Conservation (phyloP, 2,797 vertebrate species). For the Microctenopoma lineatum region DNA sequence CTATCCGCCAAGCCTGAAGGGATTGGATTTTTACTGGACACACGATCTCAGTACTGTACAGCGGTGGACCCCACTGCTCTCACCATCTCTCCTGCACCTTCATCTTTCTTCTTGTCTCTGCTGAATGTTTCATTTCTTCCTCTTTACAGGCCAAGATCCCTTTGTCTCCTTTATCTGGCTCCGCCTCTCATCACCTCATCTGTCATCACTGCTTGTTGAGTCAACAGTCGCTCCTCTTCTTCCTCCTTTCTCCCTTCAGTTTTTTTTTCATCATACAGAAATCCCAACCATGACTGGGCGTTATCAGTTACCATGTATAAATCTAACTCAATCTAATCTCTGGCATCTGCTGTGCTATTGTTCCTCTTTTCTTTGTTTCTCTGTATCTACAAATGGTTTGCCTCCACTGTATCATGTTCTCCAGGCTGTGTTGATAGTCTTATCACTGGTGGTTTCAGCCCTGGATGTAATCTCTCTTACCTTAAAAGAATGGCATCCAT, state of each 20-base stretch:
- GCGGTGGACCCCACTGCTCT: conserved; percentile 80
- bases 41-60: conserved; percentile 84
- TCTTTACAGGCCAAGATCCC: conserved; percentile 46
- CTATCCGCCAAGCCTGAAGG: conserved; percentile 96
- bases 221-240: conserved; percentile 56
- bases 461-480: conserved; percentile 31
- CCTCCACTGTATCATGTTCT: conserved; percentile 56
- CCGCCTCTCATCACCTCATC: conserved; percentile 66
- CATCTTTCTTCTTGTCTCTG: conserved; percentile 65
- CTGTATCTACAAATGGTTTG: conserved; percentile 48
- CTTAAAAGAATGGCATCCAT: conserved; percentile 19
- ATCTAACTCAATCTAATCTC: conserved; percentile 71
- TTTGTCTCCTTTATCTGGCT: conserved; percentile 67
- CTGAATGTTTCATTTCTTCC: conserved; percentile 57
- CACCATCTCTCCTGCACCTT: conserved; percentile 69
- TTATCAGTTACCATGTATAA: conserved; percentile 51
- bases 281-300: conserved; percentile 60
- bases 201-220: conserved; percentile 61
- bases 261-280: conserved; percentile 69
- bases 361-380: conserved; percentile 56
- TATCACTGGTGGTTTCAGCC: conserved; percentile 54
- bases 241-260: conserved; percentile 15
- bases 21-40: conserved; percentile 96
- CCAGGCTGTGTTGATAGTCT: conserved; percentile 49
- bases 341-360: conserved; percentile 61